These are phyloP conservation scores for Brachionichthys hirsutus DNA, from an alignment of 2,113 vertebrate genomes.

Conservation along the genomic window DNA sequence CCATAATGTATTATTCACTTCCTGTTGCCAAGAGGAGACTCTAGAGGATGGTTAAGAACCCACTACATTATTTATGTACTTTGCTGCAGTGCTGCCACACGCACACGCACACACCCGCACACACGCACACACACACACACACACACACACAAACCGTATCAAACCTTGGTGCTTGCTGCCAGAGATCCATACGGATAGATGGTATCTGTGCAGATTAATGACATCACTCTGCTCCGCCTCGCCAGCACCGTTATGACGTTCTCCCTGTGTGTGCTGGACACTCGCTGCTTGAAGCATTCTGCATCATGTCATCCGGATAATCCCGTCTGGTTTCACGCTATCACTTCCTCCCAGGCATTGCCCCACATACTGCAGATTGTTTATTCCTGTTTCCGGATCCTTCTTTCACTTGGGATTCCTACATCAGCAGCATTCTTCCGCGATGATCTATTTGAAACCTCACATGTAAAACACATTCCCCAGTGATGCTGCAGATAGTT, in stretches of 20 bases:
- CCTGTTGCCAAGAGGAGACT: conserved; percentile 72
- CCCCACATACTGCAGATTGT: conserved; percentile 56
- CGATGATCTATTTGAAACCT: conserved; percentile 53
- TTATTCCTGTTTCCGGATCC: conserved; percentile 56
- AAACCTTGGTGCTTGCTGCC: conserved; percentile 40
- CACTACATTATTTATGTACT: conserved; percentile 76
- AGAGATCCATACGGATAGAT: conserved; percentile 30
- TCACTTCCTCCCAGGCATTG: conserved; percentile 33
- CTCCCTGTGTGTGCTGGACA: background rate
- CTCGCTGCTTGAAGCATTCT: conserved; percentile 4
- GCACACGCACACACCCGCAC: conserved; percentile 32
- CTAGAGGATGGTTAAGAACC: conserved; percentile 75
- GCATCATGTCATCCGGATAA: conserved; percentile 5
- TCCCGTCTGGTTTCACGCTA: conserved; percentile 33
- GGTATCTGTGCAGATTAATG: conserved; percentile 36
- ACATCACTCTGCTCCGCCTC: conserved; percentile 9
- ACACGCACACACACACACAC: conserved; percentile 26
- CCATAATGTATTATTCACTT: conserved; percentile 77
- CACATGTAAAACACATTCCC: conserved; percentile 45
- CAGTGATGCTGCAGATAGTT: conserved; percentile 60
- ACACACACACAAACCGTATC: conserved; percentile 39
- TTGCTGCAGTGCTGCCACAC: conserved; percentile 55
- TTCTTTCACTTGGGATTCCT: conserved; percentile 61
- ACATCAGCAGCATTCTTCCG: conserved; percentile 44
- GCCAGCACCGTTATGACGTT: background rate